These are phyloP conservation scores for Drosophila parvula DNA, from an alignment of 1,140 invertebrate species.

Conservation along the genomic window DNA sequence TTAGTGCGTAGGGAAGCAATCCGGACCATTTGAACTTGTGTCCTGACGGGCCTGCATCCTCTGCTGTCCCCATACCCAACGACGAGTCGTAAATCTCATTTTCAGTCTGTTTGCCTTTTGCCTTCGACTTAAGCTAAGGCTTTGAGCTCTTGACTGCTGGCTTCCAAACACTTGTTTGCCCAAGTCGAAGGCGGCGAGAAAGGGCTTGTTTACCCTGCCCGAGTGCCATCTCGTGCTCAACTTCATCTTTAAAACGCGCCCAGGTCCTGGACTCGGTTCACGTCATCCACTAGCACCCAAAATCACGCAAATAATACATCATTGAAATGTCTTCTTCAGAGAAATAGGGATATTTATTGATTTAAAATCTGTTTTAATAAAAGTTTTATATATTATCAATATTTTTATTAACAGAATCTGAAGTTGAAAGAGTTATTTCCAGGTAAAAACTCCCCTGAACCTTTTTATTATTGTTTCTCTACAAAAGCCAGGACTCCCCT, in stretches of 20 bases:
- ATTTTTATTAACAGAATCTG: not conserved
- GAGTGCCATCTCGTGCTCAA: slow-evolving; percentile 19
- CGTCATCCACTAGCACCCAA: not conserved
- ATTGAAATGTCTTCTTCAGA: not conserved
- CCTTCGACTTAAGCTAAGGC: slow-evolving; percentile 33
- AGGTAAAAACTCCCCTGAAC: too few relatives aligned
- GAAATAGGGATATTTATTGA: not conserved
- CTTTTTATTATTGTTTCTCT: not conserved
- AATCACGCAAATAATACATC: not conserved
- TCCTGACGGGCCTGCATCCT: slow-evolving; percentile 1
- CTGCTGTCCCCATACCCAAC: not conserved
- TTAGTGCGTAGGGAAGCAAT: slow-evolving; percentile 1
- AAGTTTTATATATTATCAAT: too few relatives aligned
- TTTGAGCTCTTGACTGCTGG: slow-evolving; percentile 41
- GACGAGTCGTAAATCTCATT: slow-evolving; percentile 54
- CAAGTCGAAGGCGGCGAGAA: slow-evolving; percentile 1
- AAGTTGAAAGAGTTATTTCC: not conserved
- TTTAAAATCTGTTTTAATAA: too few relatives aligned
- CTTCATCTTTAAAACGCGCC: not conserved
- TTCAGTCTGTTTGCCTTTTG: slow-evolving; percentile 63
- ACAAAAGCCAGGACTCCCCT: not conserved
- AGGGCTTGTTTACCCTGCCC: slow-evolving; percentile 22
- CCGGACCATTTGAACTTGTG: not conserved
- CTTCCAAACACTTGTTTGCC: slow-evolving; percentile 30
- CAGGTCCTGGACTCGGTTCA: not conserved